Conservation (phyloP, 2,797 vertebrate genomes). For the Denticeps clupeoides region DNA sequence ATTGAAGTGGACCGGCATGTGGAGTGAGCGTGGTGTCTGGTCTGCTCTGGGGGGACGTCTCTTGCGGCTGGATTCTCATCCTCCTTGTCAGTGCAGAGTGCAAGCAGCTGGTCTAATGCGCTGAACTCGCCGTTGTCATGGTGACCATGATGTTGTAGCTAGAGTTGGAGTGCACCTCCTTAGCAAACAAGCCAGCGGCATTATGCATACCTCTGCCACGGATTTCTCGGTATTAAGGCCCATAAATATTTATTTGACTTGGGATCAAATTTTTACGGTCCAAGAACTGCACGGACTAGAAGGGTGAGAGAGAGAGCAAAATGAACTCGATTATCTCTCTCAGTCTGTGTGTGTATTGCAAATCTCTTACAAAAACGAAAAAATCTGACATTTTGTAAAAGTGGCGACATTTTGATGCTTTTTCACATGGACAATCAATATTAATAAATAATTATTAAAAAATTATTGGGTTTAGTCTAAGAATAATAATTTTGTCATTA, state of each 20-base stretch:
- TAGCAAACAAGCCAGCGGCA: constrained; percentile 36
- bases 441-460: too few relatives aligned
- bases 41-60: too few relatives aligned
- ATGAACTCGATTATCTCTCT: background rate
- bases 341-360: background rate
- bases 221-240: constrained; percentile 58
- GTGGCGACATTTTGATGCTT: too few relatives aligned
- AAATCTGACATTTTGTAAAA: too few relatives aligned
- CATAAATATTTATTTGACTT: constrained; percentile 57
- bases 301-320: constrained; percentile 27
- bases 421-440: too few relatives aligned
- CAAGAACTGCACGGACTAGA: constrained; percentile 32
- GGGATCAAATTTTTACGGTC: constrained; percentile 35
- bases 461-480: too few relatives aligned
- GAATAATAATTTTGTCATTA: too few relatives aligned
- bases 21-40: constrained; percentile 9
- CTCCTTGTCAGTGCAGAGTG: constrained; percentile 30
- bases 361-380: background rate
- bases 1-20: too few relatives aligned
- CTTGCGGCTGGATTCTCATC: constrained; percentile 22
- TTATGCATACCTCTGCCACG: constrained; percentile 39
- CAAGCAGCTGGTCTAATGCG: constrained; percentile 31
- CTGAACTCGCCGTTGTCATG: constrained; percentile 57
- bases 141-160: constrained; percentile 45
- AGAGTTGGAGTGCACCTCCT: constrained; percentile 45